Evolutionary conservation across 2,797 vertebrate species (phyloP), one percentile per base, ranked within the genome.

Genomic region (Erpetoichthys calabaricus): DNA sequence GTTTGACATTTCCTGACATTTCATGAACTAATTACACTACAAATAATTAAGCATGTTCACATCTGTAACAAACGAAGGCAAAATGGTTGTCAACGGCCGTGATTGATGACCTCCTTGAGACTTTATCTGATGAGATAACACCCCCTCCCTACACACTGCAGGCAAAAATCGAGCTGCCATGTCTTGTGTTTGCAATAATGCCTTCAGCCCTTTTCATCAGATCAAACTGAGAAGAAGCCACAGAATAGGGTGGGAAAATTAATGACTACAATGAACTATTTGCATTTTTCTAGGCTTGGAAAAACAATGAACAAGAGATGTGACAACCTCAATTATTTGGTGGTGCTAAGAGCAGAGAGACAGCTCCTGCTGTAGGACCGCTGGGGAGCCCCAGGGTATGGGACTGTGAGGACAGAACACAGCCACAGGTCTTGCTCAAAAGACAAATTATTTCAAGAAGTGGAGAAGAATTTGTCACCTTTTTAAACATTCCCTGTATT

Each of bases 261-360:
- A 92, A 94, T 89, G 89, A 91, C 87, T 90, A 91, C 89, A 90
- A 92, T 93, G 78, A 87, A 89, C 86, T 91, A 89, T 90, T 92
- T 89, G 87, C 90, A 89, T 90, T 92, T 92, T 91, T 91, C 84
- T 85, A 78, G 76, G 78, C 73, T 66, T 56, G 72, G 72, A 64
- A 84, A 81, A 87, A 92, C 89, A 90, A 90, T 89, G 91, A 91
- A 92, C 89, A 92, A 91, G 90, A 85, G 85, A 86, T 85, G 89
- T 96, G 94, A 97, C 92, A 95, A 91, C 87, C 89, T 91, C 90
- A 89, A 95, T 98, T 95, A 97, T 92, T 90, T 90, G 91, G 89
- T 90, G 83, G 82, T 84, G 84, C 82, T 92, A 91, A 91, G 85
- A 89, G 86, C 80, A 68, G 71, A 2, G 71, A 90, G 91, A 89